Percentiles rank a stretch among this genome's conserved stretches.
Conservation (phyloP, 37 sponge, comb jelly and placozoan genomes). For the Bolinopsis microptera region DNA sequence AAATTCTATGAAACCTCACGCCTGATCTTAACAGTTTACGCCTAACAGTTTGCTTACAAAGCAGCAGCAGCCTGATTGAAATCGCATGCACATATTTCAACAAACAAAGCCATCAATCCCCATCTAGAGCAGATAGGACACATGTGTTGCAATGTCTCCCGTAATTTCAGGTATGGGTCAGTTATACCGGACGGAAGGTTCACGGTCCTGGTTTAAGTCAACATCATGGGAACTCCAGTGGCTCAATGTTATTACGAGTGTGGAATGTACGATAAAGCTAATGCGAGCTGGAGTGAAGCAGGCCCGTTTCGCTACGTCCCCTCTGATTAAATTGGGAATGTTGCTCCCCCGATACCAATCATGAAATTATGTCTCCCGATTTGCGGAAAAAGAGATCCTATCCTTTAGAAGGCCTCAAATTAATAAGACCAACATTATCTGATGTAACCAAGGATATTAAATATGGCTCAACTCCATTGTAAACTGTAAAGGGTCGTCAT, state of each 20-base stretch:
- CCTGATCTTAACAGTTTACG: too few species aligned
- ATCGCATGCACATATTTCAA: background rate
- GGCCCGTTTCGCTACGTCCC: background rate
- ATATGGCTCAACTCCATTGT: too few species aligned
- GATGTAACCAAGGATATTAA: too few species aligned
- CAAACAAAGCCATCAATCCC: background rate
- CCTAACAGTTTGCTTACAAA: too few species aligned
- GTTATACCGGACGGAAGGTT: background rate
- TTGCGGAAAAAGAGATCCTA: background rate
- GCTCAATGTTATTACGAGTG: background rate
- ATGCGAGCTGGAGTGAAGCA: too few species aligned
- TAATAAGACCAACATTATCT: background rate
- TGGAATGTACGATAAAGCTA: too few species aligned
- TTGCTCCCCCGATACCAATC: background rate
- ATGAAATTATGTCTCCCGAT: background rate
- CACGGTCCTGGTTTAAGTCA: background rate
- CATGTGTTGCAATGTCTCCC: background rate
- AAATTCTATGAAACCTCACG: background rate
- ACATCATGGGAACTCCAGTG: background rate
- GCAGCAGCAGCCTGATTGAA: background rate
- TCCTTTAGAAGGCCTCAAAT: background rate
- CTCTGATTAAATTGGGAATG: background rate
- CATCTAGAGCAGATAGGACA: background rate
- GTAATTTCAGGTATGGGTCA: background rate
- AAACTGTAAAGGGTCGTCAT: too few species aligned